Evolutionary conservation across 2,888 invertebrate species (phyloP), one percentile per base, ranked within the genome.

Genomic region (Polia nebulosa): DNA sequence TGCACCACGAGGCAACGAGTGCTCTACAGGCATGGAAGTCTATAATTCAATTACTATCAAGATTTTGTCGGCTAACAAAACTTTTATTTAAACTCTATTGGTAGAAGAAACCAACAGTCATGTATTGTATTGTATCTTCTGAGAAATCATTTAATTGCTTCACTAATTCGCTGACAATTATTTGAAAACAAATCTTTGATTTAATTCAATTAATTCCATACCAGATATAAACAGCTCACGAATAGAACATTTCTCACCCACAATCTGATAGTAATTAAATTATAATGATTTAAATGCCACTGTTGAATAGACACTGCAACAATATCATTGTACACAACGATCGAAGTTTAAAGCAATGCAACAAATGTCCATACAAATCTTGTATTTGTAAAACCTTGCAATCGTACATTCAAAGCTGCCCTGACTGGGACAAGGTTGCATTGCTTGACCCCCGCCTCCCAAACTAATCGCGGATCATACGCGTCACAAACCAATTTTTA

Each of bases 401-500:
- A 34, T 29, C n/a, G 20, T 32, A 44, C 39, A 34, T 27, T 32
- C 32, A 72, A 62, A 72, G 69, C 65, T 56, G 63, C 55, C 67
- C 3, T 55, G 17, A n/a, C 39, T 76, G 17, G 17, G 11, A 58
- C 52, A 57, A 51, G 62, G 56, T 68, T 73, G 76, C 80, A 78
- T 74, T 76, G 80, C 71, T 81, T 61, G 64, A 74, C 41, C 73
- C 56, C 65, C 73, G 64, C 70, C 73, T 66, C 69, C 79, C 85
- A 80, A 79, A 82, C 71, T 51, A 80, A 83, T 73, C 78, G 81
- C 85, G 74, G 85, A 81, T 79, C 80, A 84, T 77, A 84, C 87
- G 83, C 83, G 76, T 85, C 87, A 89, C 89, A 87, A 87, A 88
- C 87, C 85, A 86, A 85, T 86, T 87, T 85, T 85, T 88, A 88